Evolutionary conservation across 2,113 vertebrate species (phyloP).

Genomic region (Hemibates koningsi): DNA sequence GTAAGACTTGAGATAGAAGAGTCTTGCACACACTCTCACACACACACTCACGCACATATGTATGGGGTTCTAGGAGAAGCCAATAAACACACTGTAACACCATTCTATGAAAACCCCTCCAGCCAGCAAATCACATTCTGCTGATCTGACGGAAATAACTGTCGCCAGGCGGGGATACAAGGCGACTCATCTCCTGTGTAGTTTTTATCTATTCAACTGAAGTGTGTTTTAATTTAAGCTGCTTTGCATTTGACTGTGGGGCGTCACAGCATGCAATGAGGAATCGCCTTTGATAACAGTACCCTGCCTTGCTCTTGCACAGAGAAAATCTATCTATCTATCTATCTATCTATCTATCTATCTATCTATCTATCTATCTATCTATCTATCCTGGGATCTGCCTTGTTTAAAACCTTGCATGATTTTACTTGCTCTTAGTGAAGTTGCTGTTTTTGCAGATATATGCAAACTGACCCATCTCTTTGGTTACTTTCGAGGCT

Average conservation of each 20-base stretch:
- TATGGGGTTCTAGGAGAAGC: background rate
- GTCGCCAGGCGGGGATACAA: conserved; percentile 33
- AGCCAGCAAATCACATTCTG: conserved; percentile 31
- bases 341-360: background rate
- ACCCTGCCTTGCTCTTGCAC: conserved; percentile 20
- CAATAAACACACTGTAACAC: conserved; percentile 9
- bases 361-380: conserved; percentile 18
- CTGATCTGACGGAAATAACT: conserved; percentile 52
- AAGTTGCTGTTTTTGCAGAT: background rate
- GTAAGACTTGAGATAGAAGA: conserved; percentile 38
- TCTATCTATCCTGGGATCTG: background rate
- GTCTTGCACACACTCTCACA: background rate
- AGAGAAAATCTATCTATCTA: background rate
- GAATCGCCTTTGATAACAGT: conserved; percentile 60
- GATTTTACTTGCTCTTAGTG: background rate
- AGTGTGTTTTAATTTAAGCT: conserved; percentile 66
- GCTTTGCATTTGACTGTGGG: conserved; percentile 70
- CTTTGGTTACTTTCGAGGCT: background rate
- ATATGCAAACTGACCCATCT: background rate
- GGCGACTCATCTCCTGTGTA: conserved; percentile 47
- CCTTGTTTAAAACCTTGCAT: background rate
- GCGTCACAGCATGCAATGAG: conserved; percentile 54
- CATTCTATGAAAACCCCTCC: conserved; percentile 36
- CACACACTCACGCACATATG: background rate
- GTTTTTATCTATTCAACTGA: conserved; percentile 56